phyloP scores from a whole-genome alignment of 2,888 invertebrate species.

The Synanthedon tipuliformis region DNA sequence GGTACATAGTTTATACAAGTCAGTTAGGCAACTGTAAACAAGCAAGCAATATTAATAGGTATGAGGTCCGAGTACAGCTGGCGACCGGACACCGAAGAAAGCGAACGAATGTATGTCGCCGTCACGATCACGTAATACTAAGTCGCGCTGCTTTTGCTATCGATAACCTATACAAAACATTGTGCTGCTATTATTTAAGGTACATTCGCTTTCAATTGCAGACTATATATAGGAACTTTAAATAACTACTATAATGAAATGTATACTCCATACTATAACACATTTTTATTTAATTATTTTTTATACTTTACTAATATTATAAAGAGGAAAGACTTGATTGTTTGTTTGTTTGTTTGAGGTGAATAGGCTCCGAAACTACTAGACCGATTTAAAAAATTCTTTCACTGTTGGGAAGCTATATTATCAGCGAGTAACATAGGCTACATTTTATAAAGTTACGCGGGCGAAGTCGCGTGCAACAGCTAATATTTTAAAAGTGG shows the following conservation, averaged over 20 bases:
- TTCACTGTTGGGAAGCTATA: too few relatives aligned
- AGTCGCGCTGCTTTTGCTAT: background rate
- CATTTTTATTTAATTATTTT: too few relatives aligned
- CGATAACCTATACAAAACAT: background rate
- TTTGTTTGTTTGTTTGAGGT: too few relatives aligned
- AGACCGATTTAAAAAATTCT: too few relatives aligned
- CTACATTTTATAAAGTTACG: too few relatives aligned
- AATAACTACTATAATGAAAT: background rate
- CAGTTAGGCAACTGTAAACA: background rate
- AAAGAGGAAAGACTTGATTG: too few relatives aligned
- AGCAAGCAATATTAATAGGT: background rate
- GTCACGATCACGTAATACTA: slow-evolving; percentile 2
- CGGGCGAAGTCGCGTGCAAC: too few relatives aligned
- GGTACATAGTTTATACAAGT: background rate
- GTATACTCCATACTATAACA: too few relatives aligned
- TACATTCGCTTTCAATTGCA: background rate
- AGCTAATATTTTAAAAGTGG: too few relatives aligned
- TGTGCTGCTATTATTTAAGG: background rate
- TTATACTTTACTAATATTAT: too few relatives aligned
- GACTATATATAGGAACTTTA: background rate
- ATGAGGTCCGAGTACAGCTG: slow-evolving; percentile 1
- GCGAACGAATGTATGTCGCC: slow-evolving; percentile 2
- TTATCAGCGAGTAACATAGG: too few relatives aligned
- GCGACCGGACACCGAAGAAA: slow-evolving; percentile 5
- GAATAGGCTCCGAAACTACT: too few relatives aligned